Base-by-base conservation (phyloP, 1,140 invertebrate species). In the Trichonephila clavata region DNA sequence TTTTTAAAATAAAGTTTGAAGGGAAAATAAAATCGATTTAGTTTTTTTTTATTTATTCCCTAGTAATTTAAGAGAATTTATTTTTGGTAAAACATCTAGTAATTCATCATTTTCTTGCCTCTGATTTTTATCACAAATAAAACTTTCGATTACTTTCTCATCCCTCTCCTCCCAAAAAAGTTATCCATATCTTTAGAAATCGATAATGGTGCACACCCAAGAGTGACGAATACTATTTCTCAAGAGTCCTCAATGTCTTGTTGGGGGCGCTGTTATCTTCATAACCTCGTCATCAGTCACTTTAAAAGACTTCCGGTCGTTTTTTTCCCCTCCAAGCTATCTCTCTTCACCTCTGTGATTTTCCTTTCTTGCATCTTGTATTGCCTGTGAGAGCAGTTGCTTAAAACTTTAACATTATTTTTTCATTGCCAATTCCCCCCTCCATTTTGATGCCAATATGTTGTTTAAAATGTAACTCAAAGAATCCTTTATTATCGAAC, bases 221-320 rank as follows among this genome's bases (percentile, higher is more conserved):
- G 32, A 61, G 50, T 20, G 14, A 32, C 27, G n/a, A 24, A n/a
- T 50, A 57, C 57, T 61, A 50, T 50, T 50, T 80, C 57, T 61
- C 57, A 24, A 80, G 71, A 24, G 88, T 90, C 24, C 88, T 80
- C 71, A 50, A 6, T 50, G 43, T 50, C 43, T 50, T 24, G 24
- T 65, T 32, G 57, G 88, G 71, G 57, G 88, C 50, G 88, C 88
- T 21, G 71, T 8, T 80, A 27, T 50, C 65, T 43, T 21, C 16
- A 43, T 81, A 90, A 81, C 88, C 68, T 32, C 88, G 71, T 81
- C 88, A 90, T 90, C 88, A 90, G 68, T 90, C 88, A 61, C 57
- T 61, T 61, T 65, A 88, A 88, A 24, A 59, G 63, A 63, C 20
- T 71, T 90, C 68, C 88, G 65, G 68, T 61, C 32, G 50, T 88